Evolutionary conservation across 2,113 vertebrate genomes (phyloP).

Genomic region (Festucalex cinctus): DNA sequence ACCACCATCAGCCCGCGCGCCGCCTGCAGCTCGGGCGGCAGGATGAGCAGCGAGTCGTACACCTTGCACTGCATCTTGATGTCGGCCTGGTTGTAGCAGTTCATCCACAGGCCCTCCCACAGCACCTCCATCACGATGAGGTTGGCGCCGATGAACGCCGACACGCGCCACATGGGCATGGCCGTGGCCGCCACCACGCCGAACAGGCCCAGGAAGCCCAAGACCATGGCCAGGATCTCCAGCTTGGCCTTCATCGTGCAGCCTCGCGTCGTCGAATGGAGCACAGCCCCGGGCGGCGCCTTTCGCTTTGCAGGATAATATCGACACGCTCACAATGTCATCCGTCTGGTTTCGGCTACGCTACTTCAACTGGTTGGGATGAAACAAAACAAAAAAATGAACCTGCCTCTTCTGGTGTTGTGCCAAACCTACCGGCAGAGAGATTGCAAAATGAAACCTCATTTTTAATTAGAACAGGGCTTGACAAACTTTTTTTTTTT

Average conservation of each 20-base stretch:
- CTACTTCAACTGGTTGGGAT: too few relatives aligned
- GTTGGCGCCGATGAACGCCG: conserved; percentile 81
- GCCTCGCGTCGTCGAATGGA: background rate
- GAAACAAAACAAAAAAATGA: background rate
- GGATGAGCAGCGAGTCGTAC: conserved; percentile 79
- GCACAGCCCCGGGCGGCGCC: background rate
- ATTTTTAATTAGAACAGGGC: background rate
- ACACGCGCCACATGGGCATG: conserved; percentile 89
- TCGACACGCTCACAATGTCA: conserved; percentile 27
- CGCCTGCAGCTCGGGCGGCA: conserved; percentile 75
- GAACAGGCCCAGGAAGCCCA: conserved; percentile 76
- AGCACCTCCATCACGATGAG: conserved; percentile 73
- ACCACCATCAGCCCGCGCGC: conserved; percentile 81
- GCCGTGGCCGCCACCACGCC: conserved; percentile 78
- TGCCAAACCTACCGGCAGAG: background rate
- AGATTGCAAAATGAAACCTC: background rate
- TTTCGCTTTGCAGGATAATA: background rate
- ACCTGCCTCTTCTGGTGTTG: background rate
- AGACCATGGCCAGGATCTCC: conserved; percentile 74
- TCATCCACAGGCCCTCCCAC: conserved; percentile 94
- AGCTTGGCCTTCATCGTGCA: conserved; percentile 50
- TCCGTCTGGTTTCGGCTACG: conserved; percentile 38
- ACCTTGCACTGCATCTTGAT: conserved; percentile 82
- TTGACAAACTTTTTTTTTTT: background rate
- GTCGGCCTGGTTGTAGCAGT: conserved; percentile 77